These are phyloP conservation scores for Drosophila eohydei DNA, from an alignment of 2,888 invertebrate genomes.

Conservation along the genomic window DNA sequence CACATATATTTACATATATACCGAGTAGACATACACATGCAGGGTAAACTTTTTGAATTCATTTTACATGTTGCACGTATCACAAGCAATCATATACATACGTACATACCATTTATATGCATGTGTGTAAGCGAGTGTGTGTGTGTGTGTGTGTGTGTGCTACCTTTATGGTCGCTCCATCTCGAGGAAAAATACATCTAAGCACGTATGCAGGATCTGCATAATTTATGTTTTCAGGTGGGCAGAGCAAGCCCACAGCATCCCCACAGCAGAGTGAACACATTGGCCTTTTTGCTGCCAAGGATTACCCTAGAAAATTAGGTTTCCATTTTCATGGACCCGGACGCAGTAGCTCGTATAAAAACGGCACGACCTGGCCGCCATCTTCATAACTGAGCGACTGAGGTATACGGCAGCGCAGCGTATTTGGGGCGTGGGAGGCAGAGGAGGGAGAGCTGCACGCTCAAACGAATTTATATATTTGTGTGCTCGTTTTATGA, in stretches of 20 bases:
- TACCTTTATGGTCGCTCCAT: slow-evolving; percentile 71
- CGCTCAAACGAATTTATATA: slow-evolving; percentile 76
- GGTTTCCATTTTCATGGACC: slow-evolving; percentile 77
- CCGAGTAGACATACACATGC: slow-evolving; percentile 52
- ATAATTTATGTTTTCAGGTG: slow-evolving; percentile 81
- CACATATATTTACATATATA: not conserved
- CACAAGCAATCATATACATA: slow-evolving; percentile 15
- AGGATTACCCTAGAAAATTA: slow-evolving; percentile 83
- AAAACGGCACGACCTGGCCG: slow-evolving; percentile 75
- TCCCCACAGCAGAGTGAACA: slow-evolving; percentile 12
- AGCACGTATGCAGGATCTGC: slow-evolving; percentile 83
- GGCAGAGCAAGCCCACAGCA: slow-evolving; percentile 18
- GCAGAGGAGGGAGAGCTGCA: slow-evolving; percentile 37
- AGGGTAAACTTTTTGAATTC: slow-evolving; percentile 25
- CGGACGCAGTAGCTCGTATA: slow-evolving; percentile 71
- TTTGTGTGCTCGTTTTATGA: slow-evolving; percentile 77
- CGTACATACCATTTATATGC: slow-evolving; percentile 10
- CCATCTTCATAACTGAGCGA: slow-evolving; percentile 68
- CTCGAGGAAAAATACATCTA: slow-evolving; percentile 75
- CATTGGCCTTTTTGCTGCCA: slow-evolving; percentile 53
- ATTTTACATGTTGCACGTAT: slow-evolving; percentile 46
- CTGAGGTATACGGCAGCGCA: slow-evolving; percentile 26
- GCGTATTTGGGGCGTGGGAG: slow-evolving; percentile 8
- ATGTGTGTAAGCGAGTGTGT: slow-evolving; percentile 3
- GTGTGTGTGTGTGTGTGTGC: slow-evolving; percentile 15